Base-by-base conservation (phyloP, 2,888 invertebrate species). In the Acleris sparsana region DNA sequence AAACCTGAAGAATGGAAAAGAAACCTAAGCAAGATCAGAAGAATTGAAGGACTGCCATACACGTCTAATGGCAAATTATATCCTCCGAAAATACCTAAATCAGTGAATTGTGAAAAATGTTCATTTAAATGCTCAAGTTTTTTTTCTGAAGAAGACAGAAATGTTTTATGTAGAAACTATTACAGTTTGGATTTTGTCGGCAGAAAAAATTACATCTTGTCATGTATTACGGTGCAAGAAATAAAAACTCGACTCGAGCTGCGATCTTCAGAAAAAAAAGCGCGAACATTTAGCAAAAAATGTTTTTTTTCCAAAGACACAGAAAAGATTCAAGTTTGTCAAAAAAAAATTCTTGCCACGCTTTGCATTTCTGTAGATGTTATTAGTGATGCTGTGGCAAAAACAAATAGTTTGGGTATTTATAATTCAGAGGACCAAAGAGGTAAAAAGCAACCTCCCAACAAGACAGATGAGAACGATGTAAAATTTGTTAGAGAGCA, bases 381-480 rank as follows among this genome's bases (percentile, higher is more conserved):
- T 60, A 71, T 72, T 20, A 52, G 17, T 11, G 69, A 70, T 18
- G 58, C 68, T 16, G 29, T 65, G 29, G 49, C 53, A 55, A 73
- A 71, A 46, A 62, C 55, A 43, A 49, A 69, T 58, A 59, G 63
- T 16, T 49, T 59, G 52, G 68, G 59, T 39, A 57, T 68, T 62
- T 53, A 53, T 11, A 51, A 68, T 20, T 9, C 62, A 52, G 62
- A 63, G n/a, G 72, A 73, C 53, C 51, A 52, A 20, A 49, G 73
- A 58, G 73, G 73, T 9, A 75, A 68, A 63, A 71, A 72, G 48
- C 33, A 59, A 20, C 68, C 70, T 18, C 71, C 71, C 58, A 67
- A 46, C 39, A 71, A 51, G 53, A 53, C 71, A 51, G 56, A 65
- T 61, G 52, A 68, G 9, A 68, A 66, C 49, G 63, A 74, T 49